Evolutionary conservation across 2,113 vertebrate genomes (phyloP), one percentile per base, ranked within the genome.

Genomic region (Glaucidium brasilianum): DNA sequence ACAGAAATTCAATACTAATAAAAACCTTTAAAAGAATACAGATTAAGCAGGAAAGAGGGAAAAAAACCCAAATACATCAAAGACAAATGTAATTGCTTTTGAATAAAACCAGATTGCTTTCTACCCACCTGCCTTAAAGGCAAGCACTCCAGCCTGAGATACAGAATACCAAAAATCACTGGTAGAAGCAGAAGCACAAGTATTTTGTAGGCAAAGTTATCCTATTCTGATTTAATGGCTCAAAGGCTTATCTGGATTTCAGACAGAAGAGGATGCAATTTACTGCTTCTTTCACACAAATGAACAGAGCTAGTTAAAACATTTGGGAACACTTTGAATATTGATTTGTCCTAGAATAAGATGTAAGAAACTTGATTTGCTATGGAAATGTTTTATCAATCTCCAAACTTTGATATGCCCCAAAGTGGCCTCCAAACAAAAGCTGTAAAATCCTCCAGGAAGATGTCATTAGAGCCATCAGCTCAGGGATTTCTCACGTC

Each of bases 61-160:
- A 10, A 56, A 92, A 89, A 77, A 59, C 1, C 29, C 72, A 89
- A 95, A 95, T 71, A 95, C 88, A 97, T 96, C 97, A 97, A 96
- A 97, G 96, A 95, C 90, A 93, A 97, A 95, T 90, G 91, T 96
- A 95, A 98, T 96, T 96, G 90, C 94, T 97, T 96, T 96, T 95
- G 94, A 96, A 96, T 91, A 97, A 95, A 95, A 90, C 1, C 88
- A 95, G 88, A 97, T 81, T 93, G 92, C 93, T 95, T 96, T 94
- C 87, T 95, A 85, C 85, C 83, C 92, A 86, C 41, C 90, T 95
- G 91, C 94, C 91, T 97, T 87, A 79, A 78, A 92, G 96, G 95
- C 92, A 95, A 82, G 75, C 71, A 55, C 77, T 80, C 62, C 59
- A 56, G 34, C 34, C 74, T 67, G 55, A 92, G 88, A 94, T 26